These are phyloP conservation scores for Eilema caniola DNA, from an alignment of 2,888 invertebrate genomes.

Conservation along the genomic window DNA sequence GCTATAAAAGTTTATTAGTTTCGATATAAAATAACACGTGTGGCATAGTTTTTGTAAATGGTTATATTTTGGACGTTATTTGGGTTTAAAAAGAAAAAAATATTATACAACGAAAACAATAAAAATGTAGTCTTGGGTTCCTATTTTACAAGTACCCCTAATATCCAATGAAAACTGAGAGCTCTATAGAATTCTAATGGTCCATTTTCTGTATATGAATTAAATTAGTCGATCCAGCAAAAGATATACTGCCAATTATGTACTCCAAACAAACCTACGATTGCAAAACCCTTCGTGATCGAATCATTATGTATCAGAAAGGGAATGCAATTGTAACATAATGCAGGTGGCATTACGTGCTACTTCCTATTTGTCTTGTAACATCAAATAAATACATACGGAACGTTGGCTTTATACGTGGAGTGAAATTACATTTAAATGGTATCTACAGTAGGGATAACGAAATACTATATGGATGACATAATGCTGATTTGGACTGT, in stretches of 20 bases:
- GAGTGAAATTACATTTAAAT: no score
- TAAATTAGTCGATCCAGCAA: background rate
- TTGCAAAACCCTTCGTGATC: no score
- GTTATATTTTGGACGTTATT: slow-evolving; percentile 12
- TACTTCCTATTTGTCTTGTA: no score
- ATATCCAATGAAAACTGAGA: background rate
- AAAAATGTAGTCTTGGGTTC: background rate
- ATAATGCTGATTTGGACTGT: no score
- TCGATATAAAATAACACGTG: slow-evolving; percentile 35
- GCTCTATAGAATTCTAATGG: background rate
- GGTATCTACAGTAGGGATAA: no score
- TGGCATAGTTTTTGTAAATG: slow-evolving; percentile 22
- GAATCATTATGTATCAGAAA: no score
- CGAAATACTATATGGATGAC: no score
- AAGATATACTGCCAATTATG: background rate
- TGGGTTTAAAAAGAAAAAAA: background rate
- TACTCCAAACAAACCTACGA: no score
- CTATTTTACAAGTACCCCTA: background rate
- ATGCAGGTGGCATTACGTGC: no score
- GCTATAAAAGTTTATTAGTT: slow-evolving; percentile 46
- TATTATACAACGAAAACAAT: background rate
- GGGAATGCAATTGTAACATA: no score
- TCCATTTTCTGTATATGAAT: background rate
- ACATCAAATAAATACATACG: no score
- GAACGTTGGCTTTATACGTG: no score